Evolutionary conservation across 2,888 invertebrate species (phyloP).

Genomic region (Bembecia ichneumoniformis): DNA sequence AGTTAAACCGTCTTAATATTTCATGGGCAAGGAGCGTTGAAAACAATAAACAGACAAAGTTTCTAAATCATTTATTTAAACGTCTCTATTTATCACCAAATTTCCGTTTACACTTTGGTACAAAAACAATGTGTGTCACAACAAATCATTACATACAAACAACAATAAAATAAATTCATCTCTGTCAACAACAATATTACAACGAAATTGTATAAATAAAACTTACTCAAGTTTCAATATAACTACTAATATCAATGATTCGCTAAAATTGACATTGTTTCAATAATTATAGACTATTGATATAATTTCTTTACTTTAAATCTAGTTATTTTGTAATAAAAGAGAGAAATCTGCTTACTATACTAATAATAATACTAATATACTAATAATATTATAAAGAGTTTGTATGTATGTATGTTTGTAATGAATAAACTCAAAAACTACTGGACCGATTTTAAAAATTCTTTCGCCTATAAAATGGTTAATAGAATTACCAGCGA

Average conservation of each 20-base stretch:
- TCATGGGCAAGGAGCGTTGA: too few species aligned
- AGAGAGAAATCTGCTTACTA: too few species aligned
- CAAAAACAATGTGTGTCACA: constrained; percentile 38
- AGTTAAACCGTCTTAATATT: too few species aligned
- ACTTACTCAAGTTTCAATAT: constrained; percentile 15
- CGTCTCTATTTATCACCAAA: constrained; percentile 39
- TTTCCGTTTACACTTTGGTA: constrained; percentile 48
- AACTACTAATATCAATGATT: constrained; percentile 13
- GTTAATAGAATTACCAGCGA: too few species aligned
- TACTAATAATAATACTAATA: too few species aligned
- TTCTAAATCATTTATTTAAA: constrained; percentile 20
- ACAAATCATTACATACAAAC: constrained; percentile 31
- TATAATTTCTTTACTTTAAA: constrained; percentile 9
- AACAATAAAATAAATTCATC: constrained; percentile 25
- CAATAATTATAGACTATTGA: constrained; percentile 9
- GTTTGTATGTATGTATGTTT: too few species aligned
- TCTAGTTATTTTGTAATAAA: not conserved
- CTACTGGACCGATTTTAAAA: too few species aligned
- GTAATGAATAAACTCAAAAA: too few species aligned
- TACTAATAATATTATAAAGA: too few species aligned
- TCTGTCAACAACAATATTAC: constrained; percentile 28
- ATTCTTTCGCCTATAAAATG: too few species aligned
- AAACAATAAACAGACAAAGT: not conserved
- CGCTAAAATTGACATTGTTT: constrained; percentile 50
- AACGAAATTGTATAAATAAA: constrained; percentile 21